Conservation (phyloP, 2,888 invertebrate species). For the Auanema sp. region DNA sequence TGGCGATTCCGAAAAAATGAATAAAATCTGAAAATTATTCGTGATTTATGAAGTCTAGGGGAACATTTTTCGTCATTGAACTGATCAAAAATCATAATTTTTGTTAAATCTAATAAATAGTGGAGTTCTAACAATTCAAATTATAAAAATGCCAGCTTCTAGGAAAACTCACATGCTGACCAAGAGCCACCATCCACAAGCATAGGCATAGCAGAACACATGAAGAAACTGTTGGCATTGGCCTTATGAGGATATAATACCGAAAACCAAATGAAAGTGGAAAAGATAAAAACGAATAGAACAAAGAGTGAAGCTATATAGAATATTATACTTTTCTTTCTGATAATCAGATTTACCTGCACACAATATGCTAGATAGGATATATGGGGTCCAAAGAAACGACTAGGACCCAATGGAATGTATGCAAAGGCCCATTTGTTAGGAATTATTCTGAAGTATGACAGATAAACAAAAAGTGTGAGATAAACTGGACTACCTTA, state of each 20-base stretch:
- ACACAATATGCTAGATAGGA: slow-evolving; percentile 17
- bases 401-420: slow-evolving; percentile 43
- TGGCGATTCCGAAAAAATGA: slow-evolving; percentile 47
- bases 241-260: slow-evolving; percentile 46
- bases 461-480: background rate
- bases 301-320: slow-evolving; percentile 38
- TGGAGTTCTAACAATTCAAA: background rate
- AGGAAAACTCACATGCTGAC: slow-evolving; percentile 29
- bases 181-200: slow-evolving; percentile 38
- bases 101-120: background rate
- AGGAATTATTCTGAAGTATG: slow-evolving; percentile 42
- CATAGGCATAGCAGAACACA: slow-evolving; percentile 33
- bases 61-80: background rate
- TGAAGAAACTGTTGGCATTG: slow-evolving; percentile 25
- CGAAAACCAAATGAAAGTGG: slow-evolving; percentile 51
- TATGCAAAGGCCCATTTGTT: slow-evolving; percentile 52
- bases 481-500: slow-evolving; percentile 21
- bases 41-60: background rate
- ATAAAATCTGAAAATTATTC: slow-evolving; percentile 35
- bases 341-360: background rate
- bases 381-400: slow-evolving; percentile 13
- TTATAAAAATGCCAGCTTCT: background rate
- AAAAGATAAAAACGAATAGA: slow-evolving; percentile 49
- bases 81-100: background rate
- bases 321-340: background rate